Evolutionary conservation across 1,140 invertebrate genomes (phyloP), one percentile per base, ranked within the genome.

Genomic region (Drosophila repleta): DNA sequence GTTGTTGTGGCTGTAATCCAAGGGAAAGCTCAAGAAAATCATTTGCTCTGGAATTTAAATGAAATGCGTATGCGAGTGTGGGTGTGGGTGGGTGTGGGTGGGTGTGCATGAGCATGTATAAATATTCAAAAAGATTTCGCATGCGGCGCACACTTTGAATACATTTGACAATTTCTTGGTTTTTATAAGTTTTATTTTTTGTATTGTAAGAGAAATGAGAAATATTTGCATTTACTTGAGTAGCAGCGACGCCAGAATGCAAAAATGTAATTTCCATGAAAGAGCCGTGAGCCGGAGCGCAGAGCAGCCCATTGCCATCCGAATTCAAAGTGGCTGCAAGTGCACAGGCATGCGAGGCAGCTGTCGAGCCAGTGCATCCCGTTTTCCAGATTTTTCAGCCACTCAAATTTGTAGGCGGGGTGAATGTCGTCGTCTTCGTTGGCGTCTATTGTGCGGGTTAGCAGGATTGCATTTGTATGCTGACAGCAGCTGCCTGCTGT

Each of bases 161-260:
- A 87, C 83, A 87, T 87, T 87, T 87, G 83, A 88, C 83, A 87
- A 88, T 88, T 87, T 87, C 87, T 65, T 56, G 26, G 20, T 52
- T 55, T 41, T 67, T 58, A 17, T 21, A 53, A 10, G 3, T 29
- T 45, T 29, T 24, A 15, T 11, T 39, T 51, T 20, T 51, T 26
- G 49, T 74, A 56, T 68, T 80, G 82, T 70, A 67, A 79, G 64
- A 88, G 83, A 87, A 87, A 87, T 87, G 83, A 87, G 83, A 87
- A 87, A 87, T 87, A 87, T 87, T 87, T 87, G 83, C 83, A 87
- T 87, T 87, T 88, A 83, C 83, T 87, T 87, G 83, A 87, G 83
- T 83, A 83, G 83, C 83, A 88, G 77, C 69, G 78, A 70, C 69
- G 56, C 45, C 65, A 69, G 72, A 88, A 79, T 83, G 83, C 83